These are phyloP conservation scores for Lichenostomus cassidix DNA, from an alignment of 2,113 vertebrate species.

Conservation along the genomic window DNA sequence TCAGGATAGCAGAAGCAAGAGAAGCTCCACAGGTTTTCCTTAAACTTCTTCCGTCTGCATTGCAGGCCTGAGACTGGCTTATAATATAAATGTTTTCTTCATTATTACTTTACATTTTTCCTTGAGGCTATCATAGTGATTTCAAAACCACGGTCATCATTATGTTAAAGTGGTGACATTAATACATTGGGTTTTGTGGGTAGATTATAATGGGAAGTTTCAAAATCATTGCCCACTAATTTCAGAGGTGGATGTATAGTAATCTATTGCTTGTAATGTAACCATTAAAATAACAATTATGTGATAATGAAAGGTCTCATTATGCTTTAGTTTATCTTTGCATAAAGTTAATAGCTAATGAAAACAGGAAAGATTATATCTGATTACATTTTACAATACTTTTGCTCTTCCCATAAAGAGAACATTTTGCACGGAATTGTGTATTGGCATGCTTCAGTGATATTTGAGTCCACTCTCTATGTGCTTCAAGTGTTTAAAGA, in stretches of 20 bases:
- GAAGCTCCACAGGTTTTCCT: background rate
- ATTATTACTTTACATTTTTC: conserved; percentile 16
- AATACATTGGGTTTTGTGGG: conserved; percentile 63
- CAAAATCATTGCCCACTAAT: conserved; percentile 75
- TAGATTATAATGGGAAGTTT: conserved; percentile 59
- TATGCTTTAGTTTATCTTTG: conserved; percentile 78
- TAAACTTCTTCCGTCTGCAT: background rate
- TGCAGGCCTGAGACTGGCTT: background rate
- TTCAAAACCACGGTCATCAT: conserved; percentile 50
- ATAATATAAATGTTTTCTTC: background rate
- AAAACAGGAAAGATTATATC: conserved; percentile 67
- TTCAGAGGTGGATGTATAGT: conserved; percentile 65
- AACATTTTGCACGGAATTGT: conserved; percentile 37
- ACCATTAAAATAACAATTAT: conserved; percentile 75
- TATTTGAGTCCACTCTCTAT: background rate
- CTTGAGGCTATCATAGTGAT: conserved; percentile 50
- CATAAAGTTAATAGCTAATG: conserved; percentile 73
- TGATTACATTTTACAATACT: conserved; percentile 68
- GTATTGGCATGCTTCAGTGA: background rate
- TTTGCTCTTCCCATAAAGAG: conserved; percentile 30
- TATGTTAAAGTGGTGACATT: conserved; percentile 53
- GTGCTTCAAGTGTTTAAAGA: background rate
- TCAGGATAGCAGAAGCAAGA: background rate
- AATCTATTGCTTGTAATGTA: conserved; percentile 62
- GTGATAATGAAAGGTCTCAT: conserved; percentile 68